These are phyloP conservation scores for Arothron firmamentum DNA, from an alignment of 2,113 vertebrate genomes.

Conservation along the genomic window DNA sequence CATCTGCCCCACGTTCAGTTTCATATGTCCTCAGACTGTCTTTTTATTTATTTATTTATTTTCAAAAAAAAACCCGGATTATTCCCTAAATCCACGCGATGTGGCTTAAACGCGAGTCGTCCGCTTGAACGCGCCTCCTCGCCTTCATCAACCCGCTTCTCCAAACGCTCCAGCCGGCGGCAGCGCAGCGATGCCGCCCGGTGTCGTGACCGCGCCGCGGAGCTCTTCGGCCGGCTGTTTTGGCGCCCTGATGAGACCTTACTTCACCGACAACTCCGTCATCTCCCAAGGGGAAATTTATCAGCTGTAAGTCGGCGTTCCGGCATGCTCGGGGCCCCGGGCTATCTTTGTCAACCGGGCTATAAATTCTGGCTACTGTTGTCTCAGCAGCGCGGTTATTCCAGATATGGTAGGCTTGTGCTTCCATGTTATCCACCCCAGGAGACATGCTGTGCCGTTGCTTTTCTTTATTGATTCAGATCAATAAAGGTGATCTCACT, in stretches of 20 bases:
- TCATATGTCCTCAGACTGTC: neutral
- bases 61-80: neutral
- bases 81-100: neutral
- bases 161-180: neutral
- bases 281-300: slow-evolving; percentile 51
- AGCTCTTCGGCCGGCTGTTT: slow-evolving; percentile 50
- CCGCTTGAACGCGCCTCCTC: neutral
- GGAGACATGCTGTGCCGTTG: neutral
- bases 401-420: neutral
- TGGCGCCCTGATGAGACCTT: slow-evolving; percentile 47
- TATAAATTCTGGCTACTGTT: neutral
- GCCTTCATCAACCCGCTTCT: neutral
- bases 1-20: neutral
- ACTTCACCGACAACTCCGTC: slow-evolving; percentile 53
- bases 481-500: too few relatives aligned
- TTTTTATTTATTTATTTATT: too few relatives aligned
- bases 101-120: neutral
- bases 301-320: slow-evolving; percentile 54
- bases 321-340: neutral
- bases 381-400: neutral
- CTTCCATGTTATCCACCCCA: too few relatives aligned
- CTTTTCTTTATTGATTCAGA: neutral
- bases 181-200: slow-evolving; percentile 62
- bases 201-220: slow-evolving; percentile 52
- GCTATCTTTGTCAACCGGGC: neutral